Evolutionary conservation across 1,140 invertebrate genomes (phyloP).

Genomic region (Palaemon carinicauda): DNA sequence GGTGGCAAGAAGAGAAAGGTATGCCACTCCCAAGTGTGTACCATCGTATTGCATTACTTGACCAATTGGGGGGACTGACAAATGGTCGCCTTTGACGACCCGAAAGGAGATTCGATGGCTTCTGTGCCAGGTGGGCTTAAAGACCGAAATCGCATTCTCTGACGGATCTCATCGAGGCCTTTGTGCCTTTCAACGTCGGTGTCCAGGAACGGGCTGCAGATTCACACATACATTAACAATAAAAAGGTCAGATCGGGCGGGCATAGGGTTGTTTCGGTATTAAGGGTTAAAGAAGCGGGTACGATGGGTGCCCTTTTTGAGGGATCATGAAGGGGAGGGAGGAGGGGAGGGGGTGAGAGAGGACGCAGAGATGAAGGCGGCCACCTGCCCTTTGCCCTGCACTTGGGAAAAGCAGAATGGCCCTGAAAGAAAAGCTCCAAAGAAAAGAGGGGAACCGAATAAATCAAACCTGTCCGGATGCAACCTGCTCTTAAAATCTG

Average conservation of each 20-base stretch:
- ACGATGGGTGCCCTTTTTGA: constrained; percentile 52
- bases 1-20: neutral
- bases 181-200: constrained; percentile 4
- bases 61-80: constrained; percentile 46
- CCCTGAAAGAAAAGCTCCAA: constrained; percentile 50
- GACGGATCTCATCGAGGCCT: neutral
- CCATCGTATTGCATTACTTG: constrained; percentile 57
- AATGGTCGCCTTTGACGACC: constrained; percentile 22
- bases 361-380: too few relatives aligned
- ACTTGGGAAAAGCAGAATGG: constrained; percentile 27
- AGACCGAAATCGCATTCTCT: neutral
- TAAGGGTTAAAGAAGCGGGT: constrained; percentile 55
- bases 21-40: constrained; percentile 50
- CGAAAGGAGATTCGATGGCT: neutral
- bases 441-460: constrained; percentile 57
- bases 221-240: constrained; percentile 60
- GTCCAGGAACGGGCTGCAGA: constrained; percentile 57
- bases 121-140: neutral
- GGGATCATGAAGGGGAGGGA: neutral
- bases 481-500: constrained; percentile 58
- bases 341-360: neutral
- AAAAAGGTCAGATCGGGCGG: constrained; percentile 58
- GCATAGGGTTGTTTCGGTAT: constrained; percentile 55
- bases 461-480: constrained; percentile 58
- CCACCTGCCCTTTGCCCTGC: constrained; percentile 4